Evolutionary conservation across 2,113 vertebrate species (phyloP).

Genomic region (Glareola pratincola): DNA sequence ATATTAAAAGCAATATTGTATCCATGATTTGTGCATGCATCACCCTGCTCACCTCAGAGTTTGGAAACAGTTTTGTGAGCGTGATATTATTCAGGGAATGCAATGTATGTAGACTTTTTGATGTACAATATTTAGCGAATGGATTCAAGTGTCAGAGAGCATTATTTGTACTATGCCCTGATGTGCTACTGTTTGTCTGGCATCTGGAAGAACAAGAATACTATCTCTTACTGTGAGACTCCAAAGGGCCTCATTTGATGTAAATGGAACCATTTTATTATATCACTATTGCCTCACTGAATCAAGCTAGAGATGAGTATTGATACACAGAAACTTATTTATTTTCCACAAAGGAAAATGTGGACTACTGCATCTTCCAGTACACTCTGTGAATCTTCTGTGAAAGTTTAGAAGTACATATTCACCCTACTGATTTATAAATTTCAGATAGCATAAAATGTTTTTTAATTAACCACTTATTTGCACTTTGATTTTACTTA

Average conservation of each 20-base stretch:
- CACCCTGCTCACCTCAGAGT: conserved; percentile 18
- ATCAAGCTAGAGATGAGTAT: conserved; percentile 4
- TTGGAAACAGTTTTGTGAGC: conserved; percentile 29
- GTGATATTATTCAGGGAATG: not conserved
- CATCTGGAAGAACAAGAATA: conserved; percentile 8
- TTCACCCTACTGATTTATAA: not conserved
- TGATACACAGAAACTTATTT: conserved; percentile 3
- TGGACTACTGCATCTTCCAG: not conserved
- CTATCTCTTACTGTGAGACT: not conserved
- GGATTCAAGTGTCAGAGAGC: conserved; percentile 18
- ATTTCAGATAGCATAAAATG: not conserved
- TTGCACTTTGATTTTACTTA: not conserved
- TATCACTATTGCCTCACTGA: conserved; percentile 6
- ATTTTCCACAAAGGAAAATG: conserved; percentile 14
- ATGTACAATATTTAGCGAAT: conserved; percentile 17
- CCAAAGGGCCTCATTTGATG: conserved; percentile 25
- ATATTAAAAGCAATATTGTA: conserved; percentile 55
- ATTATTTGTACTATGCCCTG: conserved; percentile 23
- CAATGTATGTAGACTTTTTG: not conserved
- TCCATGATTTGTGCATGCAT: not conserved
- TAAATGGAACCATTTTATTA: conserved; percentile 37
- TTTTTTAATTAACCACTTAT: not conserved
- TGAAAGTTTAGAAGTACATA: not conserved
- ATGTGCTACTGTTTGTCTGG: conserved; percentile 17
- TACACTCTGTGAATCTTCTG: not conserved